phyloP scores from a whole-genome alignment of 2,113 vertebrate genomes.

The Gymnarchus niloticus region DNA sequence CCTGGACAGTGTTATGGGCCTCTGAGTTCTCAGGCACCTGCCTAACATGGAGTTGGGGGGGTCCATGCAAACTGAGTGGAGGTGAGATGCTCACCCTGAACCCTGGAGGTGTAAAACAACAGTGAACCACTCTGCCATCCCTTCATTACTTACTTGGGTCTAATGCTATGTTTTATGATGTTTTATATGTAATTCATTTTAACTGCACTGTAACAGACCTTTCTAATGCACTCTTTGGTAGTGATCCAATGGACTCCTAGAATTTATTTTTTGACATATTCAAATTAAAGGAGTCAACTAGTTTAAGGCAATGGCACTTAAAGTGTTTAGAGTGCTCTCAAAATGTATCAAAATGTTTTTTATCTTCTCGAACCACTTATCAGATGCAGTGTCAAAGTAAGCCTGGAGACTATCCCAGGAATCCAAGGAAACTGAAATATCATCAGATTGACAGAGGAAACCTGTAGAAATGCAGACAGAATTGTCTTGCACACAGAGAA shows the following conservation, averaged over 20 bases:
- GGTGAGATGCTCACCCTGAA: neutral
- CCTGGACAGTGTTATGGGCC: too few species aligned
- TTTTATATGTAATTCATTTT: neutral
- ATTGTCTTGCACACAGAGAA: neutral
- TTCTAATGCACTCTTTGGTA: neutral
- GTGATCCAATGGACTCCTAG: neutral
- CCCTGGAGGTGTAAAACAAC: neutral
- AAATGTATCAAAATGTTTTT: neutral
- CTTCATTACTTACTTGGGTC: neutral
- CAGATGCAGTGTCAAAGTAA: neutral
- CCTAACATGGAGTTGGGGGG: too few species aligned
- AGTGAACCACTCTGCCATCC: neutral
- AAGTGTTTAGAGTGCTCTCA: neutral
- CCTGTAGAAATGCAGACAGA: neutral
- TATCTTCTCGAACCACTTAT: neutral
- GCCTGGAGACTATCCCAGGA: neutral
- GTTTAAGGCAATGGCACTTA: neutral
- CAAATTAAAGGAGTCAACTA: neutral
- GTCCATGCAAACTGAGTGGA: neutral
- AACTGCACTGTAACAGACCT: neutral
- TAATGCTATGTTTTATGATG: neutral
- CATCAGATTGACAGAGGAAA: neutral
- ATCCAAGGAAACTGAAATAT: neutral
- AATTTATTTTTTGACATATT: neutral
- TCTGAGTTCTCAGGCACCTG: too few species aligned